Evolutionary conservation across 2,888 invertebrate species (phyloP), one percentile per base, ranked within the genome.

Genomic region (Poecilus cupreus): DNA sequence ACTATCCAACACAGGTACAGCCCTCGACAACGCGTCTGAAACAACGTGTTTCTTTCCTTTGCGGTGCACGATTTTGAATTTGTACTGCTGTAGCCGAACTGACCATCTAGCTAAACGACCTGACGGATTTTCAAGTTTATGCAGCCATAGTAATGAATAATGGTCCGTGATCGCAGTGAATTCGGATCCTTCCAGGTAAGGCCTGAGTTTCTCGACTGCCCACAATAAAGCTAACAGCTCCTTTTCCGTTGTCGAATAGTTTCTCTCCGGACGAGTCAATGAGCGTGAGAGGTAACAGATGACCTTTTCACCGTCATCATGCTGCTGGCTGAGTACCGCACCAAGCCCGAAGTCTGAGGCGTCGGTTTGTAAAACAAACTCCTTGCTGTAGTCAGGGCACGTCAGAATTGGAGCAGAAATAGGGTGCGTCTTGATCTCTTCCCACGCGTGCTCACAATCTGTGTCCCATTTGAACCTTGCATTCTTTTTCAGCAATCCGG

Each of bases 21-120:
- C 77, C 39, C 87, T 60, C 0, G 85, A 85, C 2, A 88, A 72
- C 2, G 85, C 85, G 82, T 89, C 88, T 1, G 87, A 87, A 2
- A 86, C 83, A 5, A 80, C 78, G 80, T 87, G 84, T 3, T 77
- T 68, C 0, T 60, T 77, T 0, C 88, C 87, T 1, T 82, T 83
- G 6, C 84, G 76, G 76, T 88, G 87, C 10, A 81, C 68, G 2
- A 88, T 83, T 0, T 83, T 82, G 72, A 86, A 87, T 10, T 85
- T 82, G 76, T 85, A 86, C n/a, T 85, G 84, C 22, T 74, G 74
- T 8, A 39, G 18, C 24, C 24, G 10, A 6, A 43, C 22, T 3
- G 74, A 11, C 74, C 74, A n/a, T n/a, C n/a, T n/a, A n/a, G n/a
- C n/a, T n/a, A n/a, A n/a, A n/a, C n/a, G n/a, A n/a, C n/a, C n/a